Evolutionary conservation across 2,797 vertebrate species (phyloP), one percentile per base, ranked within the genome.

Genomic region (Psittacula derbiana): DNA sequence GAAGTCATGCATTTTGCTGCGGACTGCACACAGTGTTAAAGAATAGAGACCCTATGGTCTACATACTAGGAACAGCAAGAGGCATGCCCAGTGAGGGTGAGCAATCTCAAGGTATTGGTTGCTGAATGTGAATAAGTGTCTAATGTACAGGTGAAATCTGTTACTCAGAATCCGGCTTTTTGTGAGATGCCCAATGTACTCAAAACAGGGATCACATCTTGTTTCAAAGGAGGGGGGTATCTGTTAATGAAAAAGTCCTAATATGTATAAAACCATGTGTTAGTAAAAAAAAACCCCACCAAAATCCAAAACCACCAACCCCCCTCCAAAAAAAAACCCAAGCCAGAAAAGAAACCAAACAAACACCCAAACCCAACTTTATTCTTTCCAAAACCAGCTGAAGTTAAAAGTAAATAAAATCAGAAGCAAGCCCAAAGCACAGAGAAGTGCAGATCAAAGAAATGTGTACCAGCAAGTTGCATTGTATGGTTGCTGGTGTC

Each of bases 371-470:
- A 57, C 8, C 4, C 28, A 67, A 74, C 8, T 46, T 79, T 25
- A 44, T 58, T 78, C 2, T 52, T 75, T 80, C 66, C 23, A 73
- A 69, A 93, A 90, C 43, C 30, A 81, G 73, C 19, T 84, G 46
- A 90, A 92, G 36, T 86, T 78, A 60, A 89, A 86, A 83, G 41
- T 90, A 78, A 16, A 25, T 83, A 78, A 79, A 90, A 87, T 55
- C 43, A 69, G 71, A 84, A 41, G 30, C 25, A 94, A 90, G 70
- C 71, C 43, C 53, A 58, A 84, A 91, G 50, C 64, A 89, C 10
- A 19, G 78, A 92, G 93, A 95, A 94, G 15, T 46, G 46, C n/a
- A 86, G 53, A 93, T 81, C 40, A 94, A 81, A 94, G 58, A 88
- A 72, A 46, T 61, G 6, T 12, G 19, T 58, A 86, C 30, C 46